Conservation (phyloP, 1,140 invertebrate genomes). For the Colletes latitarsis region DNA sequence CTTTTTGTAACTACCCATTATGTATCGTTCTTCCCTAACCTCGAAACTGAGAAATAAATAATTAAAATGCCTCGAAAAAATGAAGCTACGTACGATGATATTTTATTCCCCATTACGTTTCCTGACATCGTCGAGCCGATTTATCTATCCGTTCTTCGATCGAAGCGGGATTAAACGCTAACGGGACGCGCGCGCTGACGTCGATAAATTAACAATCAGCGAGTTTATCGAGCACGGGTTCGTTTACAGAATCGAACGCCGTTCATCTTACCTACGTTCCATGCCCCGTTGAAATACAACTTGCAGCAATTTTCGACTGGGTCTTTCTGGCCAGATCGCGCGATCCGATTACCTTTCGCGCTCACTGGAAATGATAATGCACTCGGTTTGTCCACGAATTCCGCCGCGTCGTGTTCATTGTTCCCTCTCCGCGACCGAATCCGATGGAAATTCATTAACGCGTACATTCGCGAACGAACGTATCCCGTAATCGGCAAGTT, state of each 20-base stretch:
- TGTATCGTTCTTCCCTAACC: too few relatives aligned
- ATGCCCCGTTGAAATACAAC: too few relatives aligned
- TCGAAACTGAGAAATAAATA: too few relatives aligned
- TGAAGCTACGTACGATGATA: too few relatives aligned
- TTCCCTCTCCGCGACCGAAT: conserved; percentile 25
- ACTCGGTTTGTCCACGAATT: conserved; percentile 9
- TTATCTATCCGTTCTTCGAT: neutral
- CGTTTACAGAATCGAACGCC: neutral
- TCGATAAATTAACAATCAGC: conserved; percentile 20
- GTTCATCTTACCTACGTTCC: neutral
- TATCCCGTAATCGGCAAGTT: conserved; percentile 43
- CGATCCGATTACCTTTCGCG: conserved; percentile 9
- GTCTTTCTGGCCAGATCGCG: neutral
- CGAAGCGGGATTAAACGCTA: neutral
- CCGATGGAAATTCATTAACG: conserved; percentile 59
- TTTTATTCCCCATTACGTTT: neutral
- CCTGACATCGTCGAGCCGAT: neutral
- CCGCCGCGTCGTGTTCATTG: conserved; percentile 31
- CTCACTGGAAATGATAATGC: conserved; percentile 41
- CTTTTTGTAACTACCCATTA: too few relatives aligned
- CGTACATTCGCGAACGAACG: conserved; percentile 36
- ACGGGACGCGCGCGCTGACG: too few relatives aligned
- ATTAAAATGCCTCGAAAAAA: too few relatives aligned
- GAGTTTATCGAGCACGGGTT: conserved; percentile 1
- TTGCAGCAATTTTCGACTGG: neutral